These are phyloP conservation scores for Gymnogyps californianus DNA, from an alignment of 2,113 vertebrate species.

Conservation along the genomic window DNA sequence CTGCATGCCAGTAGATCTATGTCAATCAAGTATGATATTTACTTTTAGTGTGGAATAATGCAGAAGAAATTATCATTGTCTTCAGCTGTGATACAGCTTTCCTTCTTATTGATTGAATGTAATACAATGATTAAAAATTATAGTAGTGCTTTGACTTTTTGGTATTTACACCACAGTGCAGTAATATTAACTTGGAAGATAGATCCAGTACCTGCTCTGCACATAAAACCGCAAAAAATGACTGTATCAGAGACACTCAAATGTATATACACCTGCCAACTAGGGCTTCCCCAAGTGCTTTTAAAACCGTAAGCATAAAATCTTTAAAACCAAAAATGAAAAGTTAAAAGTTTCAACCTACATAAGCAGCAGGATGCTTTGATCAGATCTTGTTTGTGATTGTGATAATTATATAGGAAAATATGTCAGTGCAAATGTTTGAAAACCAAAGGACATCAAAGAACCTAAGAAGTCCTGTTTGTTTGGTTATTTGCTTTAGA, in stretches of 20 bases:
- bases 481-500: constrained; percentile 35
- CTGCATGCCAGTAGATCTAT: background rate
- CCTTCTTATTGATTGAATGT: background rate
- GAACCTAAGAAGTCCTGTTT: constrained; percentile 29
- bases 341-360: constrained; percentile 37
- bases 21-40: background rate
- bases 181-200: background rate
- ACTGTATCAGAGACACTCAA: background rate
- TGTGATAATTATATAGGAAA: constrained; percentile 58
- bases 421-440: constrained; percentile 47
- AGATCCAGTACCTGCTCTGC: background rate
- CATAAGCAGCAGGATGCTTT: constrained; percentile 14
- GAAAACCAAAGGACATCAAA: constrained; percentile 61
- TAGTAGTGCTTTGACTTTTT: background rate
- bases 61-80: background rate
- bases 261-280: background rate
- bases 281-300: background rate
- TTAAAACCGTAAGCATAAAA: background rate
- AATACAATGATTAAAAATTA: background rate
- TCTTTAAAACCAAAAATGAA: background rate
- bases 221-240: background rate
- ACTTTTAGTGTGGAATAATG: background rate
- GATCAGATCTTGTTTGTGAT: constrained; percentile 37
- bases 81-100: background rate
- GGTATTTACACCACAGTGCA: background rate